Conservation (phyloP, 2,113 vertebrate genomes). For the Eidolon helvum region DNA sequence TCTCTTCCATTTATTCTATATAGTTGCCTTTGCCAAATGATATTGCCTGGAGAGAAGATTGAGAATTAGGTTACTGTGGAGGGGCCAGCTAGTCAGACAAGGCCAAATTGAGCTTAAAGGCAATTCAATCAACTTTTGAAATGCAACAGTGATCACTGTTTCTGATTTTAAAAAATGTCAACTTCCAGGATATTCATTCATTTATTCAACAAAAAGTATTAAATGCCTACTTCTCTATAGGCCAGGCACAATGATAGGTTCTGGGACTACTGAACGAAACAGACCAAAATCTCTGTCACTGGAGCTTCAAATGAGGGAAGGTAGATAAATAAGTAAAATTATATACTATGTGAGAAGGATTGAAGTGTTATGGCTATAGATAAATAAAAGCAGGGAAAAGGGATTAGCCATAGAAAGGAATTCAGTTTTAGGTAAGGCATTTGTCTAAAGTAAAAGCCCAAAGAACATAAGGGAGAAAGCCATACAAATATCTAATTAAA, state of each 20-base stretch:
- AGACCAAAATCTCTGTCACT: not conserved
- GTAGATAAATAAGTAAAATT: not conserved
- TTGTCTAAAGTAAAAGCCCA: not conserved
- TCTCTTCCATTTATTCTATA: not conserved
- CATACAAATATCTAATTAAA: not conserved
- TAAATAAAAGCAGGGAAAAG: not conserved
- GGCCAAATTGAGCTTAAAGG: not conserved
- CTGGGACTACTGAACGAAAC: not conserved
- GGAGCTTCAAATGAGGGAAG: not conserved
- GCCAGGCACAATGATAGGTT: not conserved
- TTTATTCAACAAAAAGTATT: not conserved
- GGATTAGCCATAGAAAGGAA: not conserved
- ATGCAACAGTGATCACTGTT: not conserved
- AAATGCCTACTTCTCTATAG: not conserved
- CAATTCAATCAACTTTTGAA: not conserved
- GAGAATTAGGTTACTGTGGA: not conserved
- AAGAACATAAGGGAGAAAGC: not conserved
- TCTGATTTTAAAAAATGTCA: not conserved
- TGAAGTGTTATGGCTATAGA: not conserved
- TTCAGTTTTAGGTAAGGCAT: not conserved
- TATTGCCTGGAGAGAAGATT: not conserved
- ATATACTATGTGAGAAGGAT: not conserved
- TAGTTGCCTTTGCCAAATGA: not conserved
- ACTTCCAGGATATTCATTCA: not conserved
- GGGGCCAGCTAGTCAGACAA: accelerated